Evolutionary conservation across 2,888 invertebrate species (phyloP).

Genomic region (Blastobasis adustella): DNA sequence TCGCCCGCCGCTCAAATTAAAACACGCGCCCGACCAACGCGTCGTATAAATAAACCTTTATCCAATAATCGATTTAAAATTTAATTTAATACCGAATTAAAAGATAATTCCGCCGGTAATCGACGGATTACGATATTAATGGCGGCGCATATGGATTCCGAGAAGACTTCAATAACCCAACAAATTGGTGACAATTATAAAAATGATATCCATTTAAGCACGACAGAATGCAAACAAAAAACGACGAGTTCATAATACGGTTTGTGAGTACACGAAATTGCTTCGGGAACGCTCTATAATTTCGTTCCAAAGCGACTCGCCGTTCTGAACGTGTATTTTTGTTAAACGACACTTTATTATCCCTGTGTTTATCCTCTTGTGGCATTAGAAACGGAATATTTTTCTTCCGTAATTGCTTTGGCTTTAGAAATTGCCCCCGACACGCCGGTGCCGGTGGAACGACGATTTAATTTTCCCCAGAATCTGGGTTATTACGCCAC

Average conservation of each 20-base stretch:
- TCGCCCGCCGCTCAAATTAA: conserved; percentile 22
- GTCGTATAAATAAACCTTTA: conserved; percentile 7
- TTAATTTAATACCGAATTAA: conserved; percentile 19
- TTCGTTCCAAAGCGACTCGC: conserved; percentile 25
- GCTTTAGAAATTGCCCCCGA: conserved; percentile 57
- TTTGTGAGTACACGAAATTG: conserved; percentile 32
- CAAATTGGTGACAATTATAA: conserved; percentile 21
- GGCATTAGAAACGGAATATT: conserved; percentile 60
- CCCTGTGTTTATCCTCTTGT: conserved; percentile 59
- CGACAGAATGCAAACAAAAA: conserved; percentile 19
- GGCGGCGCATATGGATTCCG: conserved; percentile 8
- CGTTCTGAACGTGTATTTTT: conserved; percentile 56
- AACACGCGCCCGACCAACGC: conserved; percentile 18
- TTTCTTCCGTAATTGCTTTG: conserved; percentile 38
- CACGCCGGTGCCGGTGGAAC: conserved; percentile 42
- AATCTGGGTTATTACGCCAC: conserved; percentile 35
- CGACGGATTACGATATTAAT: neutral
- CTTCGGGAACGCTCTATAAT: conserved; percentile 43
- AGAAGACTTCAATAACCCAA: conserved; percentile 8
- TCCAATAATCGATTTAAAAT: conserved; percentile 16
- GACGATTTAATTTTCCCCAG: conserved; percentile 61
- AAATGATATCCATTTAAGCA: conserved; percentile 19
- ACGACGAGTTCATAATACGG: conserved; percentile 22
- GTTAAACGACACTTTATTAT: conserved; percentile 73
- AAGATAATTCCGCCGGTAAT: conserved; percentile 6